A percentile compares a stretch with the other conserved stretches of the same genome.
These are phyloP conservation scores for Zosterops pallidus DNA, from an alignment of 2,113 vertebrate genomes.

Conservation along the genomic window DNA sequence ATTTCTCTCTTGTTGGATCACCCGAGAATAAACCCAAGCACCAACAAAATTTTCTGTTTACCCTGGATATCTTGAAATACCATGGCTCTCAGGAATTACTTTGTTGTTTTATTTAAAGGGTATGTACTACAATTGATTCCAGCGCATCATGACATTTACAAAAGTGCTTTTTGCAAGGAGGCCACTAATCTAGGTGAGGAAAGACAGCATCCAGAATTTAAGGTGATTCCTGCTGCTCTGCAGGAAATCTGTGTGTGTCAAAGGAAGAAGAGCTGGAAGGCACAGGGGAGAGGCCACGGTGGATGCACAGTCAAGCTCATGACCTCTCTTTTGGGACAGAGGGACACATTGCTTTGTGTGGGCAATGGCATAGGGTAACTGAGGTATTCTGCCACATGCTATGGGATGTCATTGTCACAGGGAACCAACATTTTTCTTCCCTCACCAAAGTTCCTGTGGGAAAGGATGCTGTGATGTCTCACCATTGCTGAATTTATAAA, in stretches of 20 bases:
- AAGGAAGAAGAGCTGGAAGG: background rate
- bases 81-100: conserved; percentile 50
- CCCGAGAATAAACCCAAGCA: background rate
- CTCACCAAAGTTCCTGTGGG: background rate
- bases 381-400: background rate
- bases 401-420: background rate
- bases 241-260: background rate
- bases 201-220: background rate
- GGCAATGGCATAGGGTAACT: background rate
- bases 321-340: background rate
- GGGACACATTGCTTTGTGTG: background rate
- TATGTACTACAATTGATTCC: conserved; percentile 43
- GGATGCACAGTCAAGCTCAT: fast-evolving
- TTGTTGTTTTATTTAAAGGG: conserved; percentile 60
- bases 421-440: background rate
- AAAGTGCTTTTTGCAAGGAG: conserved; percentile 39
- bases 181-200: background rate
- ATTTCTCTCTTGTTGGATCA: background rate
- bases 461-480: background rate
- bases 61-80: conserved; percentile 59
- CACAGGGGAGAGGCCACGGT: background rate
- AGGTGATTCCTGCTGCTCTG: background rate
- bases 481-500: background rate
- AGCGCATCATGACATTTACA: conserved; percentile 55
- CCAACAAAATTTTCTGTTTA: conserved; percentile 52